Evolutionary conservation across 2,113 vertebrate species (phyloP), one percentile per base, ranked within the genome.

Genomic region (Xenopus borealis): DNA sequence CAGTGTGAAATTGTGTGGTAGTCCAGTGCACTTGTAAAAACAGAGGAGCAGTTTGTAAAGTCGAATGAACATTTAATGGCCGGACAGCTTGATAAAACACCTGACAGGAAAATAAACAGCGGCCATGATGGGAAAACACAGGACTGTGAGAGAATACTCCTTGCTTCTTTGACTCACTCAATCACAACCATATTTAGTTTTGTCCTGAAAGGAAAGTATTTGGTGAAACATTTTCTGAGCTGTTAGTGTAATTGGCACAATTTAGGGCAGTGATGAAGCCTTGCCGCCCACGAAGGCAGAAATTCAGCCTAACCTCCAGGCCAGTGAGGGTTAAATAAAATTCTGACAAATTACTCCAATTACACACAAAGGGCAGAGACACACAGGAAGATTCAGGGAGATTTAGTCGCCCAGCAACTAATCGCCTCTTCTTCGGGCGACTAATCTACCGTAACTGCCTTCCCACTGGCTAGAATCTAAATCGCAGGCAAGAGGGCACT

Each of bases 1-100:
- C 86, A n/a, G 79, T 57, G 12, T 70, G 47, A 65, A 79, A 79
- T 63, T 16, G 33, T 33, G 67, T 17, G 77, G 69, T 63, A 75
- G 80, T 79, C 72, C 19, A 79, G 45, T 62, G 78, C 87, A 91
- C 88, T 87, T 93, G 90, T 90, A 81, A 90, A 91, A 93, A 91
- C 85, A 91, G 73, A 86, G 62, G 71, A 71, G 73, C 81, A 78
- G 72, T 72, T 47, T 14, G 66, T 65, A 79, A 66, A 44, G 58
- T 55, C 53, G 72, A 64, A 67, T 72, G 58, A 17, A 19, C 73
- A 83, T 27, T 30, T 77, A 71, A 62, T 52, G 58, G 80, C 65
- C 52, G 72, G 64, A 78, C 79, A 71, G 77, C 72, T 30, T 33
- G 75, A 78, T 79, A 82, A 83, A 78, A 81, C 79, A 82, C 53